phyloP scores from a whole-genome alignment of 2,888 invertebrate genomes.

The Phortica magna region DNA sequence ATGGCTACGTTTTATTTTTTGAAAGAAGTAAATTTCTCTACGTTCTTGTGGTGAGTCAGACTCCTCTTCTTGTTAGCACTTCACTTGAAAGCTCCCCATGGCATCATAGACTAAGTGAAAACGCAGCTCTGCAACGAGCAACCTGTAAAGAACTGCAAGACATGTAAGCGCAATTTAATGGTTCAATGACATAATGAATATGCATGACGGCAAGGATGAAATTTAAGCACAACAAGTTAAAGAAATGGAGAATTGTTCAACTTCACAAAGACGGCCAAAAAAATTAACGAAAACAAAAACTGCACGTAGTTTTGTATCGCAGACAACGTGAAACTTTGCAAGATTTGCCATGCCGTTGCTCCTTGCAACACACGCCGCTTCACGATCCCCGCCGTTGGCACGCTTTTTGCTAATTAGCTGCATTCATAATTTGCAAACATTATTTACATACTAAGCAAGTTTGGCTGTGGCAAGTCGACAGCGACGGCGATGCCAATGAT shows the following conservation, averaged over 20 bases:
- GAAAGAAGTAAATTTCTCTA: background rate
- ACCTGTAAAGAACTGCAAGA: conserved; percentile 39
- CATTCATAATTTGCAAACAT: conserved; percentile 71
- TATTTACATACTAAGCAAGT: conserved; percentile 68
- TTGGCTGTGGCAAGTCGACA: conserved; percentile 37
- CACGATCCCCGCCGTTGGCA: background rate
- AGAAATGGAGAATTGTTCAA: conserved; percentile 8
- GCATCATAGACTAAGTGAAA: conserved; percentile 56
- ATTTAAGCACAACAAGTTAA: background rate
- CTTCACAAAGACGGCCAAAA: conserved; percentile 36
- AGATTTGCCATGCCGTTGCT: background rate
- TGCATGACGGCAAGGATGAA: conserved; percentile 51
- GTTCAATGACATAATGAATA: conserved; percentile 75
- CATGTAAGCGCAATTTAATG: conserved; percentile 71
- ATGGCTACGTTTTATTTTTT: conserved; percentile 38
- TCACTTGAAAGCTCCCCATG: conserved; percentile 67
- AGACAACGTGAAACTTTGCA: conserved; percentile 5
- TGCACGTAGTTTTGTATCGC: conserved; percentile 16
- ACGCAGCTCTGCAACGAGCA: background rate
- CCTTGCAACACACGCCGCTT: background rate
- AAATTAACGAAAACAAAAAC: conserved; percentile 38
- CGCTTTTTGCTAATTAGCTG: conserved; percentile 65
- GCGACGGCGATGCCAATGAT: background rate
- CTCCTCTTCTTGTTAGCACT: conserved; percentile 54
- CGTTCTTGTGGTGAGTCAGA: background rate